phyloP scores from a whole-genome alignment of 2,113 vertebrate species.

The Ariopsis seemanni region DNA sequence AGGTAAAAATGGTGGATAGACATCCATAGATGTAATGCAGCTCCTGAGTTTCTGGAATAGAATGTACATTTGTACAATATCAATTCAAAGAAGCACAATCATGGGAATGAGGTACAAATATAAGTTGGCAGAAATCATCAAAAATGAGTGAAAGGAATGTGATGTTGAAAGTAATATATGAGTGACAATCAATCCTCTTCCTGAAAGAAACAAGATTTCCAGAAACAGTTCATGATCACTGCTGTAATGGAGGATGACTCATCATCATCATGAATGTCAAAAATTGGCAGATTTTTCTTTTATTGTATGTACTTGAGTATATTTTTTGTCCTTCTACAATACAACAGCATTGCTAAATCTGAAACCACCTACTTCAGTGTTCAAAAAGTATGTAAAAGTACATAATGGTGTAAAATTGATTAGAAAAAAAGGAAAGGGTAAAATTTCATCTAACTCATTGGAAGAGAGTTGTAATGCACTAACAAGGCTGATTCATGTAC shows the following conservation, averaged over 20 bases:
- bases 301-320: not conserved
- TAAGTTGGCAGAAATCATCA: not conserved
- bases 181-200: not conserved
- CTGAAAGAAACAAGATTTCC: not conserved
- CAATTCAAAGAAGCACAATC: not conserved
- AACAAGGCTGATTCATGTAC: not conserved
- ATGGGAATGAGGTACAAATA: not conserved
- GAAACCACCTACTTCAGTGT: no score
- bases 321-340: not conserved
- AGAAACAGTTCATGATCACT: not conserved
- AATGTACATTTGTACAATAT: not conserved
- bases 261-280: not conserved
- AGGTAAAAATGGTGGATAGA: not conserved
- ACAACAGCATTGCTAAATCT: not conserved
- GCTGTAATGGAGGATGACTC: not conserved
- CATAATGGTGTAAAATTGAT: not conserved
- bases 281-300: not conserved
- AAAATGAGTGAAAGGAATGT: not conserved
- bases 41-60: not conserved
- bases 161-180: not conserved
- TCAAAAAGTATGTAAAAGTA: no score
- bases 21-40: not conserved
- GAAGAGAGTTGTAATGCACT: not conserved
- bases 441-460: not conserved
- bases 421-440: not conserved